Conservation (phyloP, 2,113 vertebrate species). For the Mus musculus region DNA sequence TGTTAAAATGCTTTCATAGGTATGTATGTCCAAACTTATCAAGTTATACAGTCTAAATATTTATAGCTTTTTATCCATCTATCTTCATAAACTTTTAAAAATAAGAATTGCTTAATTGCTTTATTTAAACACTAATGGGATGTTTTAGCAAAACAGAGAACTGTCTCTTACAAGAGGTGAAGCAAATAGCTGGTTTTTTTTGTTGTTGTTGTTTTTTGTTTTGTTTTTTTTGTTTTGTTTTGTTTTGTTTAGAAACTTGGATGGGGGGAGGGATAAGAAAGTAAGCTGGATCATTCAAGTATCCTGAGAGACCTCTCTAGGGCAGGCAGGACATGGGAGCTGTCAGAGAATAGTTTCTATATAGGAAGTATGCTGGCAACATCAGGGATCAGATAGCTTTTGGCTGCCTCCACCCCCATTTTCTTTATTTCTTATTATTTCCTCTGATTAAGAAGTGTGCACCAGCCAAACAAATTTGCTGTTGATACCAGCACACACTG, state of each 20-base stretch:
- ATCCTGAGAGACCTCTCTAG: rapidly evolving
- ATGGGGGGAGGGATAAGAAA: not conserved
- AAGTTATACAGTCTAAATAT: not conserved
- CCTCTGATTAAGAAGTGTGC: not conserved
- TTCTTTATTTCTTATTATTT: not conserved
- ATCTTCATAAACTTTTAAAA: not conserved
- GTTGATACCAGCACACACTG: not conserved
- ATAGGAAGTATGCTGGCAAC: not conserved
- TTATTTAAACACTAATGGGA: not conserved
- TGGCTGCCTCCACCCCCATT: too few species aligned
- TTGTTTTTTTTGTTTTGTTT: too few species aligned
- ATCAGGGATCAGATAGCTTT: not conserved
- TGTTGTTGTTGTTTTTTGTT: too few species aligned
- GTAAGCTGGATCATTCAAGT: not conserved
- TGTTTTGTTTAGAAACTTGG: not conserved
- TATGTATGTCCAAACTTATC: not conserved
- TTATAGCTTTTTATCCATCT: not conserved
- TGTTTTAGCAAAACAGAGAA: not conserved
- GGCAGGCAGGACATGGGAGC: not conserved
- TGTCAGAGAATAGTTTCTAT: not conserved
- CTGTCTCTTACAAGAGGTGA: not conserved
- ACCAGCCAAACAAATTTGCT: not conserved
- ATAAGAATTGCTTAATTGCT: not conserved
- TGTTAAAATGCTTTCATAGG: not conserved
- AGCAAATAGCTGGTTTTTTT: not conserved